phyloP scores from a whole-genome alignment of 1,140 invertebrate species.

The Drosophila sturtevanti region DNA sequence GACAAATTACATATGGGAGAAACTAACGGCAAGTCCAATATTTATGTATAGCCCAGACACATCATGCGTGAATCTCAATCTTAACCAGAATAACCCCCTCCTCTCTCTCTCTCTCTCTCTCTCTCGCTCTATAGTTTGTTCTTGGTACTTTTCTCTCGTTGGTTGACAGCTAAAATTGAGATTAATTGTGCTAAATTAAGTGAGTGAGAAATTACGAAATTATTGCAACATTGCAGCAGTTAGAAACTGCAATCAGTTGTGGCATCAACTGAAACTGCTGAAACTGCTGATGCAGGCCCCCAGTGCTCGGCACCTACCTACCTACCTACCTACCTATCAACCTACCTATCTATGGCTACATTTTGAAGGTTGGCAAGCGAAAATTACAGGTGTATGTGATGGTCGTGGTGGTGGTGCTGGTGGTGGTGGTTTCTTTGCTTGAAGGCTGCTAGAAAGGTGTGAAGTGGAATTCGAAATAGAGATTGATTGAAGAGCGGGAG shows the following conservation, averaged over 20 bases:
- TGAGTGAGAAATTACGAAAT: conserved; percentile 80
- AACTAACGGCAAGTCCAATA: conserved; percentile 72
- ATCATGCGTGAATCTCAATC: conserved; percentile 45
- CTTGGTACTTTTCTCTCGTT: neutral
- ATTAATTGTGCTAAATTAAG: conserved; percentile 80
- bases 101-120: neutral
- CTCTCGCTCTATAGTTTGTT: conserved; percentile 12
- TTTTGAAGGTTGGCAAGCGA: conserved; percentile 33
- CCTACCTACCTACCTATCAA: conserved; percentile 40
- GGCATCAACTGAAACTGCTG: conserved; percentile 41
- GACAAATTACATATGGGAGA: conserved; percentile 73
- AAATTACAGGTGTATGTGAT: conserved; percentile 73
- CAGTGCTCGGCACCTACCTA: neutral
- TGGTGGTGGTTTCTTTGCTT: conserved; percentile 16
- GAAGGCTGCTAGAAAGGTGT: conserved; percentile 57
- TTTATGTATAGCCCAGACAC: conserved; percentile 60
- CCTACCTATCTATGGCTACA: conserved; percentile 18
- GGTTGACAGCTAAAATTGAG: conserved; percentile 77
- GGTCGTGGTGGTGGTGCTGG: conserved; percentile 2
- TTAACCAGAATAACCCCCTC: conserved; percentile 29
- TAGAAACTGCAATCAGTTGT: conserved; percentile 76
- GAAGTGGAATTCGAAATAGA: conserved; percentile 57
- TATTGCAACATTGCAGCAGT: conserved; percentile 71
- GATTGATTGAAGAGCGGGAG: conserved; percentile 15
- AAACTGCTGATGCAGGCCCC: neutral